These are phyloP conservation scores for Lysiphlebus fabarum DNA, from an alignment of 1,140 invertebrate genomes.

Conservation along the genomic window DNA sequence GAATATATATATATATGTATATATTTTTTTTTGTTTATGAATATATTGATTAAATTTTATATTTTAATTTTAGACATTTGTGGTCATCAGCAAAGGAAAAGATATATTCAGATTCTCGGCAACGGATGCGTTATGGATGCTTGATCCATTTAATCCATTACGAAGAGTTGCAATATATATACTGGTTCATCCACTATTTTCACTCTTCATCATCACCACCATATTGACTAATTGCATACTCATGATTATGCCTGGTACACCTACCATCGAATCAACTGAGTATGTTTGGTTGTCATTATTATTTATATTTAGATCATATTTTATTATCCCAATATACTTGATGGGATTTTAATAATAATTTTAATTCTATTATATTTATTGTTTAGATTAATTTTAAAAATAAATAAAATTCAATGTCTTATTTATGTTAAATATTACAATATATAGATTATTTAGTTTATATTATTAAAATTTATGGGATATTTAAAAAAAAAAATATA, in stretches of 20 bases:
- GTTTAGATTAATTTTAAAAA: too few species aligned
- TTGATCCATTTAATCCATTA: slow-evolving; percentile 96
- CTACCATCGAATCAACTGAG: slow-evolving; percentile 93
- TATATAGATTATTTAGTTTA: too few species aligned
- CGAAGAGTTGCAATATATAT: slow-evolving; percentile 95
- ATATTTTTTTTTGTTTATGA: background rate
- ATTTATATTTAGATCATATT: background rate
- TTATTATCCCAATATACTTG: too few species aligned
- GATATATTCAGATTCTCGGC: slow-evolving; percentile 98
- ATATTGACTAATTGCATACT: slow-evolving; percentile 97
- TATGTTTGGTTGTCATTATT: slow-evolving; percentile 67
- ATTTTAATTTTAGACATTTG: slow-evolving; percentile 80
- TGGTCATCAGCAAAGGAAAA: slow-evolving; percentile 97
- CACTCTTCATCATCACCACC: slow-evolving; percentile 95
- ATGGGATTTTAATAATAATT: too few species aligned
- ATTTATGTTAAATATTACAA: too few species aligned
- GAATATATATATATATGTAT: background rate
- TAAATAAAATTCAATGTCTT: too few species aligned
- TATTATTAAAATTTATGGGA: too few species aligned
- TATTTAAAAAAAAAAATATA: too few species aligned
- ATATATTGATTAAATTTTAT: slow-evolving; percentile 2
- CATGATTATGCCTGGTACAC: slow-evolving; percentile 94
- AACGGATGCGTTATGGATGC: slow-evolving; percentile 89
- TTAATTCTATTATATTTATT: too few species aligned
- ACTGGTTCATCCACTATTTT: slow-evolving; percentile 96